These are phyloP conservation scores for Onychorhynchus coronatus DNA, from an alignment of 2,113 vertebrate genomes.

Conservation along the genomic window DNA sequence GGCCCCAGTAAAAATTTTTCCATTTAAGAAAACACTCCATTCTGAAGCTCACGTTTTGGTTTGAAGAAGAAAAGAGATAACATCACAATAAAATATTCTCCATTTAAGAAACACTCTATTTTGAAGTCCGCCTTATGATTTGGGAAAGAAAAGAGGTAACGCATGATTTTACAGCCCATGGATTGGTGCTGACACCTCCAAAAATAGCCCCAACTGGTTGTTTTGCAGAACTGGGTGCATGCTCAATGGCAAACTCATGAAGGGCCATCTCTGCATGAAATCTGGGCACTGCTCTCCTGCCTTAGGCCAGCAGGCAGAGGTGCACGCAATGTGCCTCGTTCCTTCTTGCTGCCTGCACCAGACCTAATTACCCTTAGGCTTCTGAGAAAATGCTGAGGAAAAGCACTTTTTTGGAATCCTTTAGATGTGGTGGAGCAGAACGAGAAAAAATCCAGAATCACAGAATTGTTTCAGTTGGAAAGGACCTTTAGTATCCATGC, in stretches of 20 bases:
- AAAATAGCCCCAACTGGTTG: neutral
- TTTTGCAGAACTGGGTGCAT: neutral
- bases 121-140: neutral
- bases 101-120: neutral
- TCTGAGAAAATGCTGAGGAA: neutral
- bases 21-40: neutral
- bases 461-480: neutral
- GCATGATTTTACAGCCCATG: neutral
- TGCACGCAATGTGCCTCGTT: fast-evolving
- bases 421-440: neutral
- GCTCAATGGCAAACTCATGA: neutral
- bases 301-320: neutral
- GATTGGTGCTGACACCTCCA: neutral
- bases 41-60: neutral
- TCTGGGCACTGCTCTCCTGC: neutral
- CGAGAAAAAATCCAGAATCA: neutral
- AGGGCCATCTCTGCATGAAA: neutral
- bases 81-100: neutral
- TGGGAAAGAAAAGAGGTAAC: neutral
- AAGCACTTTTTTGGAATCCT: neutral
- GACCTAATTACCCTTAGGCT: neutral
- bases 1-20: neutral
- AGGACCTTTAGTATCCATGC: neutral
- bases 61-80: neutral
- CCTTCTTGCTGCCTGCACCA: neutral